Conservation (phyloP, 2,888 invertebrate species). For the Cerceris ruficornis region DNA sequence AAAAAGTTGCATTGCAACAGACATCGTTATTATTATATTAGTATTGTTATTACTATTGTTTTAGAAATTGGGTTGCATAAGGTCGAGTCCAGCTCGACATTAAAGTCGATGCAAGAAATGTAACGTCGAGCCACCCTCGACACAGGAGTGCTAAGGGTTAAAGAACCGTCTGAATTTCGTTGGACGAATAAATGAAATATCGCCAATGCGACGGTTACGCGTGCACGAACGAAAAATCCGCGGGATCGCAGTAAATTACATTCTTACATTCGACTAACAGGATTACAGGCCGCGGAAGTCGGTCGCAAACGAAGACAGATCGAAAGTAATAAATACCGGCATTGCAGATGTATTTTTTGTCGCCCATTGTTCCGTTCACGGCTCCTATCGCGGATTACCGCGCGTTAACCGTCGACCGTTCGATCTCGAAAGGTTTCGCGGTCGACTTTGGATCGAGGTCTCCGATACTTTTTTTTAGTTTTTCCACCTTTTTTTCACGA, state of each 20-base stretch:
- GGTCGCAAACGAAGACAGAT: neutral
- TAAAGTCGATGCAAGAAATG: too few relatives aligned
- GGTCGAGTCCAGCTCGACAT: too few relatives aligned
- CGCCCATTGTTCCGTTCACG: neutral
- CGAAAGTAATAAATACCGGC: constrained; percentile 15
- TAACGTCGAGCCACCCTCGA: too few relatives aligned
- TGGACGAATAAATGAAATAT: neutral
- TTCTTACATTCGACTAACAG: constrained; percentile 23
- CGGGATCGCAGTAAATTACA: constrained; percentile 23
- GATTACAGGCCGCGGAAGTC: constrained; percentile 25
- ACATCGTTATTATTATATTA: too few relatives aligned
- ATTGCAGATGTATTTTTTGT: neutral
- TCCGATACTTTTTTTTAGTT: constrained; percentile 24
- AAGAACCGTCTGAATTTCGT: too few relatives aligned
- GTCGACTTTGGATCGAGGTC: constrained; percentile 24
- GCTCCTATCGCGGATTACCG: constrained; percentile 11
- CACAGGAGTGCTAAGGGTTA: too few relatives aligned
- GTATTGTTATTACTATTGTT: too few relatives aligned
- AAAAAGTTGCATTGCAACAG: too few relatives aligned
- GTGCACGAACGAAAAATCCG: neutral
- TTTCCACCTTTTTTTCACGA: constrained; percentile 31
- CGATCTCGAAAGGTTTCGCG: constrained; percentile 47
- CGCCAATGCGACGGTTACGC: neutral
- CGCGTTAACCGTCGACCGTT: neutral
- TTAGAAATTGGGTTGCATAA: too few relatives aligned